phyloP scores from a whole-genome alignment of 1,140 invertebrate species.

The Drosophila watanabei region DNA sequence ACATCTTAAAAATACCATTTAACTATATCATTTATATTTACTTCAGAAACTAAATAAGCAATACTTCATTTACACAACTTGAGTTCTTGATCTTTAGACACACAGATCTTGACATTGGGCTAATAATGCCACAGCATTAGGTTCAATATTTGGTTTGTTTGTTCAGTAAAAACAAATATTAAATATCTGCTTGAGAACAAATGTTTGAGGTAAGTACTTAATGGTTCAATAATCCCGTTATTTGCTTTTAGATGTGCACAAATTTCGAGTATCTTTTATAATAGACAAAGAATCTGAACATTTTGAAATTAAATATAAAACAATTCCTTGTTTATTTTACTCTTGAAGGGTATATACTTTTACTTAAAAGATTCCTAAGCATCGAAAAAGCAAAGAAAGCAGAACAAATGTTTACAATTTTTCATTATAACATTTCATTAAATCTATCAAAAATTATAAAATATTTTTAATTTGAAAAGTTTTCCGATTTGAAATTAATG shows the following conservation, averaged over 20 bases:
- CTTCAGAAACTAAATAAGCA: neutral
- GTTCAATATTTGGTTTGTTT: neutral
- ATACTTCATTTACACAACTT: neutral
- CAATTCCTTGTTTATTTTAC: no score
- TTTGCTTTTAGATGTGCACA: no score
- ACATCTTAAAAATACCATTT: no score
- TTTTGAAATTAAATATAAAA: neutral
- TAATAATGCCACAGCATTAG: neutral
- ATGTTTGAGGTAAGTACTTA: neutral
- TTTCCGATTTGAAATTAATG: neutral
- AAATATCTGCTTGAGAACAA: neutral
- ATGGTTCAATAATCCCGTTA: neutral
- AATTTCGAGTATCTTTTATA: no score
- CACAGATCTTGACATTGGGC: neutral
- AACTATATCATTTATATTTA: neutral
- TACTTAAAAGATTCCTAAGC: neutral
- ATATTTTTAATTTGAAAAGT: no score
- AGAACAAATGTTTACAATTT: no score
- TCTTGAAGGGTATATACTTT: no score
- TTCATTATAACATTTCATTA: no score
- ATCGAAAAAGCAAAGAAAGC: no score
- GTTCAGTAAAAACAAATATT: neutral
- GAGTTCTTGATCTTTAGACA: neutral
- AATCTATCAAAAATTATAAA: no score
- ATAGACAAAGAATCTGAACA: neutral